Evolutionary conservation across 2,888 invertebrate species (phyloP).

Genomic region (Limnephilus rhombicus): DNA sequence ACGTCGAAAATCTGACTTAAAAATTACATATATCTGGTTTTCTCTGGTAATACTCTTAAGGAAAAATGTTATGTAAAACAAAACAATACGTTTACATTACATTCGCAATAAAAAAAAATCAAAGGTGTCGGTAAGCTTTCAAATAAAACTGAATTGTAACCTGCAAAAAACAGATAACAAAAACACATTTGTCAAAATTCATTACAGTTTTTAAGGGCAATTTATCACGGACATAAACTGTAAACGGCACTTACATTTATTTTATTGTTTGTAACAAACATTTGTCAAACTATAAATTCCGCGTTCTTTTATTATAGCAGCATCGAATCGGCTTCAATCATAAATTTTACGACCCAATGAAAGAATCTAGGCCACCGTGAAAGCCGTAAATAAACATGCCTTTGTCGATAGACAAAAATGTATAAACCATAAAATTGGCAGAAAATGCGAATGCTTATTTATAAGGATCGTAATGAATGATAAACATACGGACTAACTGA

Average conservation of each 20-base stretch:
- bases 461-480: not conserved
- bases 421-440: not conserved
- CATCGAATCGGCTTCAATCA: constrained; percentile 28
- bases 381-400: constrained; percentile 19
- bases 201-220: constrained; percentile 23
- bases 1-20: too few relatives aligned
- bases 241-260: constrained; percentile 29
- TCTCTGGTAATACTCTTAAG: too few relatives aligned
- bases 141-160: not conserved
- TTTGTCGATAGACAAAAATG: constrained; percentile 19
- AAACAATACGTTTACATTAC: not conserved
- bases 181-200: constrained; percentile 24
- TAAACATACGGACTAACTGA: not conserved
- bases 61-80: too few relatives aligned
- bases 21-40: too few relatives aligned
- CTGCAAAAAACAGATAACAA: not conserved
- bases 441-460: constrained; percentile 2
- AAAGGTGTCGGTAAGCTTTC: not conserved
- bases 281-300: constrained; percentile 25
- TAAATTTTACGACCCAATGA: constrained; percentile 29
- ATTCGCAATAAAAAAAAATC: not conserved
- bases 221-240: constrained; percentile 33
- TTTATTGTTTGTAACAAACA: constrained; percentile 35
- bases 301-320: constrained; percentile 18
- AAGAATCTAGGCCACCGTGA: constrained; percentile 28